A percentile compares a stretch with the other conserved stretches of the same genome.
Conservation (phyloP, 2,113 vertebrate species). For the Arvicanthis niloticus region DNA sequence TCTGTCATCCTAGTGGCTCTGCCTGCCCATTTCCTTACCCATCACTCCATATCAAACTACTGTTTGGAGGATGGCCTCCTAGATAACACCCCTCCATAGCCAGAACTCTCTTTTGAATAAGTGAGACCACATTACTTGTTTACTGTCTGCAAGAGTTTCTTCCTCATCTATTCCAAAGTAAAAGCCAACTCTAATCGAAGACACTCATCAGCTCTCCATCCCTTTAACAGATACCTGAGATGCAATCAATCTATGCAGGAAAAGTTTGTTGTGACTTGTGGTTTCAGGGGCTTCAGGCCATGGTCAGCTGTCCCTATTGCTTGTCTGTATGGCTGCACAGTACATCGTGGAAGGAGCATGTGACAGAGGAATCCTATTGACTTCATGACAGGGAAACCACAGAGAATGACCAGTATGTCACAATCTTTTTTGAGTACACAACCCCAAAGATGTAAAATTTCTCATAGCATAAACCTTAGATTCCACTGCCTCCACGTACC, state of each 20-base stretch:
- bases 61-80: too few relatives aligned
- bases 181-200: constrained; percentile 1
- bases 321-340: not conserved
- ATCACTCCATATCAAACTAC: not conserved
- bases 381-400: not conserved
- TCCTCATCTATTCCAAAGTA: not conserved
- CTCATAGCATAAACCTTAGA: not conserved
- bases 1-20: not conserved
- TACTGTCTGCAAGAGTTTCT: not conserved
- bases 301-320: not conserved
- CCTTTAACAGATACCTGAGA: not conserved
- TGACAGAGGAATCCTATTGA: not conserved
- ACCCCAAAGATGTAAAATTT: not conserved
- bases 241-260: not conserved
- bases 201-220: not conserved
- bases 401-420: not conserved
- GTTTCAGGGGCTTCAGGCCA: not conserved
- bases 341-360: not conserved
- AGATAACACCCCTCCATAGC: not conserved
- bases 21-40: not conserved
- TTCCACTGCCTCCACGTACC: not conserved
- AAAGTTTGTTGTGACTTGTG: not conserved
- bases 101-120: not conserved
- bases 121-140: not conserved
- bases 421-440: not conserved